Base-by-base conservation (phyloP, 2,888 invertebrate genomes). In the Acheta domesticus region DNA sequence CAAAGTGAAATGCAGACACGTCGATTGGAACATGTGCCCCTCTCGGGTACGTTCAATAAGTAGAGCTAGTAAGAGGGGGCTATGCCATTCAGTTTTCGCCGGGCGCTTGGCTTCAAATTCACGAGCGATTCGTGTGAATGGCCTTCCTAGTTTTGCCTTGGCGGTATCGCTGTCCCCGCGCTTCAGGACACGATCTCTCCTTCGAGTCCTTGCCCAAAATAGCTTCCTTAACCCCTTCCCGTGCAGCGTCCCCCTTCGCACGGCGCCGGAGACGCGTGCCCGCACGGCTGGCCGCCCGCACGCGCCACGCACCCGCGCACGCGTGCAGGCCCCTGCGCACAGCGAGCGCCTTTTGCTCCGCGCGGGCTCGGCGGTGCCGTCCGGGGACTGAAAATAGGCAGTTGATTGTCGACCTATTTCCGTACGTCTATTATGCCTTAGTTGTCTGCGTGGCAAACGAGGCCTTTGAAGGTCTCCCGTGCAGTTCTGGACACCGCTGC, bases 401-500 rank as follows among this genome's bases (percentile, higher is more conserved):
- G 16, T 14, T n/a, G n/a, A 62, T n/a, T 62, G 62, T n/a, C 14
- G 62, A 62, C n/a, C n/a, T 62, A 62, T 62, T 62, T 62, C 62
- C 62, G 62, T 62, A n/a, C 62, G 62, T n/a, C 62, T 62, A n/a
- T 62, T n/a, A 62, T 19, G 62, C 62, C 62, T 62, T n/a, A n/a
- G 62, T 62, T 62, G 62, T 62, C 62, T n/a, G 62, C 62, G 62
- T 62, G 62, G 36, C 36, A 5, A 36, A 36, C 36, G 36, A 36
- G 36, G 36, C 36, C 36, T 36, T 36, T 36, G 36, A 36, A 36
- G 36, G 36, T 5, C 36, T 36, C 36, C 8, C 36, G 5, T 36
- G 36, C 36, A 36, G 36, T 36, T 36, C 5, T 36, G 36, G 36
- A 8, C 36, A 36, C 36, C 1, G 5, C 36, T 36, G 36, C 36